Evolutionary conservation across 2,113 vertebrate genomes (phyloP), one percentile per base, ranked within the genome.

Genomic region (Hypanus sabinus): DNA sequence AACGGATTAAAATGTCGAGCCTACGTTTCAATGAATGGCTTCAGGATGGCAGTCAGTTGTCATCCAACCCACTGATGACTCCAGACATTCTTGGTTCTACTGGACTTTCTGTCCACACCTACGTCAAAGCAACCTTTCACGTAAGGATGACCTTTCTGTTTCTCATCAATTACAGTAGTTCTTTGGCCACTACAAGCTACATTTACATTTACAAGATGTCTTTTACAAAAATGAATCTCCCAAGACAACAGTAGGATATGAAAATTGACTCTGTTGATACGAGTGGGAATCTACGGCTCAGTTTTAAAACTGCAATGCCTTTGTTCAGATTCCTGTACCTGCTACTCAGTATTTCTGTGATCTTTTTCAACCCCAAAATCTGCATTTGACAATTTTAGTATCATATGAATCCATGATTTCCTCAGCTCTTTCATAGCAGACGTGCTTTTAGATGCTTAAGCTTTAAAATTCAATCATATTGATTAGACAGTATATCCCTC

Each of bases 51-150:
- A 98, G 98, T 95, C 99, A 99, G 96, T 97, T 99, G 90, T 99
- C 99, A 94, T 99, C 98, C 36, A 99, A 99, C 94, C 99, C 98
- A 22, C 97, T 99, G 24, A 99, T 99, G 99, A 99, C 99, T 0
- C 98, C 99, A 0, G 98, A 99, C 96, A 97, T 99, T 81, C 97
- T 99, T 0, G 99, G 98, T 76, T 98, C 98, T 30, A 98, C 99
- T n/a, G 98, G 98, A 90, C 97, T 97, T 94, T 97, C 98, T 0
- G 98, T 99, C 94, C 98, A 99, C 95, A 98, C 98, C 0, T 99
- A 97, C 68, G 98, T 99, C 96, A 99, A 99, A 96, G 99, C 98
- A 70, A 99, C 99, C 94, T 99, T 99, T 96, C 97, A 99, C 91
- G 99, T 99, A 96, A 98, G 98, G 79, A 65, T 73, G 62, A 6